phyloP scores from a whole-genome alignment of 2,888 invertebrate species.

The Dysmachus trigonus region DNA sequence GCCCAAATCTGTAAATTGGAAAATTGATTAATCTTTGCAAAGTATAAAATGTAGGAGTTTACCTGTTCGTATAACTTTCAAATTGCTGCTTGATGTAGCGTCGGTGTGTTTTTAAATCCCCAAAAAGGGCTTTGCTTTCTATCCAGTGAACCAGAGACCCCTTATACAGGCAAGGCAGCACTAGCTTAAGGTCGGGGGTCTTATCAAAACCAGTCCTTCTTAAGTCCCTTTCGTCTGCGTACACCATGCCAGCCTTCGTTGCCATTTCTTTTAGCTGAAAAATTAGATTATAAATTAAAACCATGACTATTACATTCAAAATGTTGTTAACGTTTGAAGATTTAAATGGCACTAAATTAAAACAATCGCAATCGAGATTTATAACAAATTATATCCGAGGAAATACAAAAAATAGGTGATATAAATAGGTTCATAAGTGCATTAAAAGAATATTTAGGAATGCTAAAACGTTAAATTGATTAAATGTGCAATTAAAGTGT shows the following conservation, averaged over 20 bases:
- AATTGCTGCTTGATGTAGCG: constrained; percentile 86
- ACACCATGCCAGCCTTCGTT: constrained; percentile 69
- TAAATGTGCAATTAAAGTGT: too few species aligned
- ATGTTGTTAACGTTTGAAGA: too few species aligned
- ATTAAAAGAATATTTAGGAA: too few species aligned
- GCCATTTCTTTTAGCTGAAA: constrained; percentile 58
- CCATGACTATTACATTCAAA: too few species aligned
- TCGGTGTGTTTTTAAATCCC: constrained; percentile 81
- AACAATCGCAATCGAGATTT: too few species aligned
- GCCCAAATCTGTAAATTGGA: constrained; percentile 75
- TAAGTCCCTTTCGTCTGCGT: constrained; percentile 80
- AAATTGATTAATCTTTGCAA: neutral
- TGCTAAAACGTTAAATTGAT: too few species aligned
- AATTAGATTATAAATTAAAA: constrained; percentile 54
- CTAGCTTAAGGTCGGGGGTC: constrained; percentile 92
- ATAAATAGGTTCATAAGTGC: too few species aligned
- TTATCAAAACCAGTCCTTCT: constrained; percentile 89
- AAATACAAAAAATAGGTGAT: too few species aligned
- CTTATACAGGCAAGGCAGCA: constrained; percentile 86
- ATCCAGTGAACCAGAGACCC: constrained; percentile 93
- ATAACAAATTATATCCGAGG: too few species aligned
- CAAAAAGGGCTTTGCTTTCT: constrained; percentile 96
- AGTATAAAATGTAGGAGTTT: neutral
- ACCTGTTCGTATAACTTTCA: constrained; percentile 86
- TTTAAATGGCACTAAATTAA: too few species aligned